phyloP scores from a whole-genome alignment of 1,140 invertebrate species.

The Nasonia vitripennis region DNA sequence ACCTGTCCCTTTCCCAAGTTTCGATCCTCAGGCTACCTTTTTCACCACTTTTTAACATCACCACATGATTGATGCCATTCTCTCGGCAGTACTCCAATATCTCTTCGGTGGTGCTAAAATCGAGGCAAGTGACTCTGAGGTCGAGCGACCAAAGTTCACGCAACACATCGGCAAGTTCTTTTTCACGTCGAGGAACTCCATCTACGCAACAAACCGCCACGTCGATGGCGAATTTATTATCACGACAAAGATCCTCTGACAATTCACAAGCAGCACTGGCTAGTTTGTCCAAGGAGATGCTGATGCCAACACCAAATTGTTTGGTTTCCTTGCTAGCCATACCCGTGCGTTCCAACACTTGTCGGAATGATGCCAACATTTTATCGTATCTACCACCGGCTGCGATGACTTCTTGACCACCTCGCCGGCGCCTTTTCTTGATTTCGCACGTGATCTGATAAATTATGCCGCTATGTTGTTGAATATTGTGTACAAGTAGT shows the following conservation, averaged over 20 bases:
- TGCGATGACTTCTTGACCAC: conserved; percentile 79
- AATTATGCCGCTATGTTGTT: conserved; percentile 83
- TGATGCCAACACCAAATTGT: conserved; percentile 83
- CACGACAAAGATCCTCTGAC: conserved; percentile 65
- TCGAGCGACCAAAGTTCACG: conserved; percentile 78
- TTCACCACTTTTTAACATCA: conserved; percentile 82
- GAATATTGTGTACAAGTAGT: conserved; percentile 79
- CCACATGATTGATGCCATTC: conserved; percentile 79
- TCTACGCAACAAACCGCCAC: conserved; percentile 80
- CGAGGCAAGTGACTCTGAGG: conserved; percentile 75
- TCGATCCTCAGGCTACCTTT: conserved; percentile 78
- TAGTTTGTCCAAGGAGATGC: conserved; percentile 84
- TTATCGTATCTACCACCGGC: conserved; percentile 77
- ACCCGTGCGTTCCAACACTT: conserved; percentile 67
- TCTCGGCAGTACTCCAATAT: conserved; percentile 81
- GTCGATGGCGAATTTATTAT: conserved; percentile 74
- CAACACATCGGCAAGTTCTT: conserved; percentile 80
- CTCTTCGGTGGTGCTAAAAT: conserved; percentile 79
- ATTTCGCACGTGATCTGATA: conserved; percentile 83
- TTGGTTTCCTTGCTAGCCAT: conserved; percentile 68
- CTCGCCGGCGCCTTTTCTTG: conserved; percentile 77
- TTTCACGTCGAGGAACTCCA: conserved; percentile 75
- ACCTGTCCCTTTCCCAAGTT: conserved; percentile 78
- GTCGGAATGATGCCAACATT: conserved; percentile 67
- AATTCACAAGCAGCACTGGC: conserved; percentile 76